Evolutionary conservation across 2,113 vertebrate genomes (phyloP), one percentile per base, ranked within the genome.

Genomic region (Hydropotes inermis): DNA sequence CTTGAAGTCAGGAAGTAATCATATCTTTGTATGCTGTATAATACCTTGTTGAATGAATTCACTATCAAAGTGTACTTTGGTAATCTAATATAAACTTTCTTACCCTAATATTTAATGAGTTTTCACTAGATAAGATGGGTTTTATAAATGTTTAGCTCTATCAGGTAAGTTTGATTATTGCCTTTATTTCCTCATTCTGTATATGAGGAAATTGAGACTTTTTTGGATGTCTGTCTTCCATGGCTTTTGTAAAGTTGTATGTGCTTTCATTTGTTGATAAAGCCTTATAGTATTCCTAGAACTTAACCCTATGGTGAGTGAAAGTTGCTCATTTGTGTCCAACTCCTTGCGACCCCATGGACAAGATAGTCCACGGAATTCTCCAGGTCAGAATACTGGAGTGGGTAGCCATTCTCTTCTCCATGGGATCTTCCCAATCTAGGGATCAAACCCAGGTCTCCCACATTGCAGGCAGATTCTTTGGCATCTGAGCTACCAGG

Each of bases 231-330:
- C 90, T 87, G n/a, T 70, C 17, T 52, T 58, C 7, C 13, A 16
- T 76, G 54, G 50, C 43, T 91, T 94, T 98, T 92, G 19, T 92
- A 45, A 64, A 95, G 82, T 81, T 91, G 17, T 95, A 3, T 84
- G n/a, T 91, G 74, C 21, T 90, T 92, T 91, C 43, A 21, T 85
- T 85, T 47, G 67, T 52, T 60, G 11, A 81, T 91, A 81, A 60
- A 88, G 5, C 5, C 33, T 54, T 85, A 55, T 0, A 45, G 21
- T 91, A 84, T 91, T 93, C 74, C 30, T 79, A 82, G n/a, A 96
- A 33, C 2, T 74, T 88, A 86, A 81, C 17, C 9, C 14, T 88
- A 6, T 0, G 70, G 52, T 39, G 36, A 74, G 67, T 74, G 21
- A 74, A 74, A 23, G 36, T 74, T 2, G 0, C 5, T 39, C 21